Base-by-base conservation (phyloP, 2,888 invertebrate species). In the Drosophila bunnanda region DNA sequence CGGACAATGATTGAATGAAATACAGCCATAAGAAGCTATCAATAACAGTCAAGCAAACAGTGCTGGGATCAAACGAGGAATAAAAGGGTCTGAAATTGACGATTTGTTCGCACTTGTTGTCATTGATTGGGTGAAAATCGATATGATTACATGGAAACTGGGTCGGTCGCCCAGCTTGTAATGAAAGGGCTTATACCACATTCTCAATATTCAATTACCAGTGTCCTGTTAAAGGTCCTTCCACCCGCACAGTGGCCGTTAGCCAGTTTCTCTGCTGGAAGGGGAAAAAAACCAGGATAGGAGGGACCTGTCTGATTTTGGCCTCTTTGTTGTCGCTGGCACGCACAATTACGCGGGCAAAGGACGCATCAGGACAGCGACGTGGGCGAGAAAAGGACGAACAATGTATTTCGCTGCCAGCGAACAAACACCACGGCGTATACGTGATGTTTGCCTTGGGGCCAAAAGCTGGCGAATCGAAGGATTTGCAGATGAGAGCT, bases 311-410 rank as follows among this genome's bases (percentile, higher is more conserved):
- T 71, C 54, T 38, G 52, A 30, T 58, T 38, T 36, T 52, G 30
- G 34, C 12, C 61, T 53, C 44, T 74, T 56, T 53, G 56, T 74
- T 57, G 72, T 54, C 75, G 28, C 32, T 58, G 65, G 57, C 48
- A 64, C 72, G 72, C 72, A 65, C 72, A 74, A 74, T 74, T 72
- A 55, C 41, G 75, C 75, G 72, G 65, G 68, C 36, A 52, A 60
- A 61, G 38, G 48, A 60, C 56, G 53, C 58, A 65, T 56, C 59
- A 41, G 43, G 17, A 32, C 34, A 50, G n/a, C 17, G 38, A 15
- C 4, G 34, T 28, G 28, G 7, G 50, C n/a, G 17, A 41, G 39
- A 62, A 48, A 15, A 32, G 12, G 57, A 46, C 46, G 32, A 17
- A 36, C 57, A 36, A 48, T 12, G 57, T 48, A 48, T 48, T 48